Conservation (phyloP, 2,797 vertebrate genomes). For the Gymnothorax javanicus region DNA sequence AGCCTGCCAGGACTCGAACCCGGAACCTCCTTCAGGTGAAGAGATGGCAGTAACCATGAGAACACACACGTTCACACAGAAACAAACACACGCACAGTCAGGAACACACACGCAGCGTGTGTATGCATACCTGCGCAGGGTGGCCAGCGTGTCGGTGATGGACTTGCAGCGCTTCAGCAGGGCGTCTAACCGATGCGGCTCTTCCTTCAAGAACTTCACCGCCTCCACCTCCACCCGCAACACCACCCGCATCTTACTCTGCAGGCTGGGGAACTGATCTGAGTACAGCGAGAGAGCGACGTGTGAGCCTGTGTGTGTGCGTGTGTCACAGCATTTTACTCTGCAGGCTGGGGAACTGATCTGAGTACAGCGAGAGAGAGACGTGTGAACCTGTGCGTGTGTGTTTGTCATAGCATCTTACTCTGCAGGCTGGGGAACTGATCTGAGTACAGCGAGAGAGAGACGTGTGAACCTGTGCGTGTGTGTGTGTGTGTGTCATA, state of each 20-base stretch:
- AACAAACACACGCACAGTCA: no score
- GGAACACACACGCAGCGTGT: not conserved
- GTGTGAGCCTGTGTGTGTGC: no score
- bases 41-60: not conserved
- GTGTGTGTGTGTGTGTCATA: not conserved
- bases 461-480: no score
- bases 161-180: slow-evolving; percentile 92
- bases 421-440: slow-evolving; percentile 97
- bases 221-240: slow-evolving; percentile 96
- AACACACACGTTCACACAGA: not conserved
- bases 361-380: no score
- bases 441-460: slow-evolving; percentile 64
- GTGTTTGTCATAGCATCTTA: no score
- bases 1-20: no score
- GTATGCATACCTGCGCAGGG: slow-evolving; percentile 79
- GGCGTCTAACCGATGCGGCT: slow-evolving; percentile 91
- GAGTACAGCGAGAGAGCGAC: slow-evolving; percentile 5
- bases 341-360: no score
- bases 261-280: slow-evolving; percentile 96
- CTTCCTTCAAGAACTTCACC: slow-evolving; percentile 97
- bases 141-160: slow-evolving; percentile 86
- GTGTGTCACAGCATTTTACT: not conserved
- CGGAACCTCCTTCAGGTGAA: no score
- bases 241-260: slow-evolving; percentile 98
- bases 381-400: no score